phyloP scores from a whole-genome alignment of 2,113 vertebrate species.

The Xiphophorus hellerii region DNA sequence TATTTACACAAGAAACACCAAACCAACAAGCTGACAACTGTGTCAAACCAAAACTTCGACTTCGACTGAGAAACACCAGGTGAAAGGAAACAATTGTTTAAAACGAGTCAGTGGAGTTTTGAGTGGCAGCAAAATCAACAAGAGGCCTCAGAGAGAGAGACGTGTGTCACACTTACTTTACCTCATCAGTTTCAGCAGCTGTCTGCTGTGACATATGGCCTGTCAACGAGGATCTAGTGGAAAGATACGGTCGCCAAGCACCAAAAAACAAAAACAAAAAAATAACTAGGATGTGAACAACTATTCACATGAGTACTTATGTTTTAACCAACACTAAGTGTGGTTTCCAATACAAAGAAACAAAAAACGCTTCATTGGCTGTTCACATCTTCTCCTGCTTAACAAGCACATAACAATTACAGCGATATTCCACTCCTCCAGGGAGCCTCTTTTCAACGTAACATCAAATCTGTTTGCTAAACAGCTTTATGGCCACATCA shows the following conservation, averaged over 20 bases:
- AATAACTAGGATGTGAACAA: neutral
- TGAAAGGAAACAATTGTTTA: neutral
- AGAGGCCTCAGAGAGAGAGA: neutral
- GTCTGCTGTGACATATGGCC: constrained; percentile 32
- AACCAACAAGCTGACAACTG: constrained; percentile 4
- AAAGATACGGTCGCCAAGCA: constrained; percentile 25
- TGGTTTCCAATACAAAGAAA: neutral
- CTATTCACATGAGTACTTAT: constrained; percentile 13
- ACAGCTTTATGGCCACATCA: constrained; percentile 41
- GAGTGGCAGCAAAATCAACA: constrained; percentile 9
- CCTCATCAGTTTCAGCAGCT: constrained; percentile 26
- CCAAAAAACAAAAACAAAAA: constrained; percentile 38
- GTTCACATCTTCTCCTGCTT: constrained; percentile 29
- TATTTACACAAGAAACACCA: constrained; percentile 3
- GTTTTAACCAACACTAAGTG: neutral
- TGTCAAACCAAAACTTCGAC: neutral
- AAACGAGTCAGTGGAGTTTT: neutral
- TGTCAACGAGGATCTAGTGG: constrained; percentile 36
- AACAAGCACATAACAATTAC: neutral
- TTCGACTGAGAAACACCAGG: neutral
- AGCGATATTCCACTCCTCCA: constrained; percentile 3
- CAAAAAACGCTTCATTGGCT: neutral
- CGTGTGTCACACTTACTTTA: neutral
- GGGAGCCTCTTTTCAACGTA: neutral
- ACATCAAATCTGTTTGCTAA: constrained; percentile 33